These are phyloP conservation scores for Nasonia giraulti DNA, from an alignment of 1,140 invertebrate species.

Conservation along the genomic window DNA sequence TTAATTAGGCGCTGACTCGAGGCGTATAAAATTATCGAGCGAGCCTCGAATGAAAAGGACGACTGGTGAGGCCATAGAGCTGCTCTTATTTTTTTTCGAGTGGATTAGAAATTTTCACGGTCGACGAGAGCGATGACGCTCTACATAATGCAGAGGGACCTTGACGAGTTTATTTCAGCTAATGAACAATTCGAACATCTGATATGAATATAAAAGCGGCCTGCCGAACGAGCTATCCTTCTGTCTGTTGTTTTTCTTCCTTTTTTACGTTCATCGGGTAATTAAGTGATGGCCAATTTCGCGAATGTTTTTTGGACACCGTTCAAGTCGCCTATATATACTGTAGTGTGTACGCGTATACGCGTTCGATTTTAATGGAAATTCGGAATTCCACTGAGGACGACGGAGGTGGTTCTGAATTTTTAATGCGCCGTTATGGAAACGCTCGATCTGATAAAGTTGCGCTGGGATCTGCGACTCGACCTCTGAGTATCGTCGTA, in stretches of 20 bases:
- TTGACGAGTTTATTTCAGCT: slow-evolving; percentile 34
- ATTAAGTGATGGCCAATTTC: not conserved
- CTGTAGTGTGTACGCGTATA: not conserved
- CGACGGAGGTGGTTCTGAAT: not conserved
- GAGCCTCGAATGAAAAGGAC: not conserved
- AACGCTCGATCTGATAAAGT: not conserved
- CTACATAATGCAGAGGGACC: not conserved
- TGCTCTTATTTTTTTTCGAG: not conserved
- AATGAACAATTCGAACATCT: slow-evolving; percentile 20
- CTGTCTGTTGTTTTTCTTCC: not conserved
- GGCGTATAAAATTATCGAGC: slow-evolving; percentile 20
- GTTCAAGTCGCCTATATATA: not conserved
- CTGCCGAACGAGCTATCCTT: not conserved
- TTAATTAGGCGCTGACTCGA: slow-evolving; percentile 8
- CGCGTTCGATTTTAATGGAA: not conserved
- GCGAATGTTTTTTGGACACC: not conserved
- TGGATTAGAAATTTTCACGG: slow-evolving; percentile 35
- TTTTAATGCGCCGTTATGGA: not conserved
- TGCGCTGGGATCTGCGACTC: not conserved
- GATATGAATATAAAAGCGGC: slow-evolving; percentile 14
- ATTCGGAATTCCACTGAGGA: not conserved
- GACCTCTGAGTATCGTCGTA: too few relatives aligned
- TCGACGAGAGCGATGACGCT: not conserved
- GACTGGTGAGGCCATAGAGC: not conserved
- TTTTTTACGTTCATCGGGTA: not conserved